phyloP scores from a whole-genome alignment of 1,140 invertebrate species.

The Trichomalopsis sarcophagae region DNA sequence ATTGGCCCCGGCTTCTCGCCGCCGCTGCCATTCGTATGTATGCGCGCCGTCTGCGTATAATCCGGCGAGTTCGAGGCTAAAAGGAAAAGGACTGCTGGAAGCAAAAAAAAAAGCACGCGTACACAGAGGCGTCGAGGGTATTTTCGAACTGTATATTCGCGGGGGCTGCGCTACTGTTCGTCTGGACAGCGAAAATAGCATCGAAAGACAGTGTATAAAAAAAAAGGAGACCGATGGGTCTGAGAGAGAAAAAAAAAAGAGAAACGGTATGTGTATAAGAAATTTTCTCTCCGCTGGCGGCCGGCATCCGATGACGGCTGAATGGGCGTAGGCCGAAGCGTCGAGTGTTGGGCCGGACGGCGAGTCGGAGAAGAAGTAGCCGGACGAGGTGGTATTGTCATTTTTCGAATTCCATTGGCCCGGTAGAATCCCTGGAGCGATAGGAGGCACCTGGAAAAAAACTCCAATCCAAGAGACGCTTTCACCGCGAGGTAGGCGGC shows the following conservation, averaged over 20 bases:
- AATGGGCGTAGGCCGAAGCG: not conserved
- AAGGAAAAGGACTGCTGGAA: slow-evolving; percentile 7
- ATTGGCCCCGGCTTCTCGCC: slow-evolving; percentile 51
- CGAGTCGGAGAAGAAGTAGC: not conserved
- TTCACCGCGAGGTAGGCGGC: slow-evolving; percentile 10
- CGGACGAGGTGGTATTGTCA: slow-evolving; percentile 38
- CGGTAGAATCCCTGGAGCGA: slow-evolving; percentile 19
- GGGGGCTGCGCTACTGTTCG: not conserved
- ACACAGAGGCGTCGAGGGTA: slow-evolving; percentile 7
- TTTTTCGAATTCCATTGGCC: slow-evolving; percentile 53
- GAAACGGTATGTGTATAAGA: not conserved
- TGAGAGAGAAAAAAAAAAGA: not conserved
- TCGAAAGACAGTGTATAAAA: not conserved
- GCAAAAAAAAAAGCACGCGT: not conserved
- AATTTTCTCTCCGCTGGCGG: not conserved
- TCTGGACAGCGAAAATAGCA: not conserved
- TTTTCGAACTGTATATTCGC: not conserved
- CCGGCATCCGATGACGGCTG: not conserved
- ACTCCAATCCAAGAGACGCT: slow-evolving; percentile 44
- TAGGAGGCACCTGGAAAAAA: slow-evolving; percentile 35
- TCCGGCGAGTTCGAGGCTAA: not conserved
- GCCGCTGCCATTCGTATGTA: slow-evolving; percentile 58
- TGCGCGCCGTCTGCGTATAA: slow-evolving; percentile 44
- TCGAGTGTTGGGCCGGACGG: not conserved
- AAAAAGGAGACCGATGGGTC: not conserved